Evolutionary conservation across 2,113 vertebrate genomes (phyloP).

Genomic region (Sapayoa aenigma): DNA sequence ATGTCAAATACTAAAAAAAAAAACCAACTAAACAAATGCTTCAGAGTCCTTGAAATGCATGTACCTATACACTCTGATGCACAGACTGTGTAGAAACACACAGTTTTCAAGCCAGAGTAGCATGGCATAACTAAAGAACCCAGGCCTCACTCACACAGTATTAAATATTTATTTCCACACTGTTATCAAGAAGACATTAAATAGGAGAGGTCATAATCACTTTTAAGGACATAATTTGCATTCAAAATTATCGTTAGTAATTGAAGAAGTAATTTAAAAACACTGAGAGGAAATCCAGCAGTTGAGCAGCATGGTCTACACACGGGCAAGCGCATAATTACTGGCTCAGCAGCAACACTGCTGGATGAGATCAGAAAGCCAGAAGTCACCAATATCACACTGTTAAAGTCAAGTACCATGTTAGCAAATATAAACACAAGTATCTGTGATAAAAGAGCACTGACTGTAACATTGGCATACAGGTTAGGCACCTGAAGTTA

Average conservation of each 20-base stretch:
- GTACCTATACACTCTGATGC: neutral
- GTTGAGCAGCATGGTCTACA: neutral
- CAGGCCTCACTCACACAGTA: neutral
- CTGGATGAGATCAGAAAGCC: neutral
- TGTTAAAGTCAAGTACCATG: neutral
- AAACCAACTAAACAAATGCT: neutral
- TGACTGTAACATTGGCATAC: neutral
- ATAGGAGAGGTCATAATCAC: neutral
- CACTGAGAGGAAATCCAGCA: neutral
- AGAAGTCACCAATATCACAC: neutral
- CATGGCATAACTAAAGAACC: neutral
- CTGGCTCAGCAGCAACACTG: neutral
- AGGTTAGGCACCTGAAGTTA: neutral
- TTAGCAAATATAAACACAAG: neutral
- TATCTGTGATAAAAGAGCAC: neutral
- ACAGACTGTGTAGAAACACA: neutral
- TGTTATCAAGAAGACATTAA: neutral
- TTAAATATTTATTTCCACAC: constrained; percentile 5
- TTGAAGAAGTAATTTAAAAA: neutral
- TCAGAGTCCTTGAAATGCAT: neutral
- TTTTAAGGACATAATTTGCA: neutral
- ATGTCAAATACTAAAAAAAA: neutral
- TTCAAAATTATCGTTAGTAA: constrained; percentile 17
- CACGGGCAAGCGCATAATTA: neutral
- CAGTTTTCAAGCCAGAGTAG: neutral